These are phyloP conservation scores for Actenoides hombroni DNA, from an alignment of 2,113 vertebrate genomes.

Conservation along the genomic window DNA sequence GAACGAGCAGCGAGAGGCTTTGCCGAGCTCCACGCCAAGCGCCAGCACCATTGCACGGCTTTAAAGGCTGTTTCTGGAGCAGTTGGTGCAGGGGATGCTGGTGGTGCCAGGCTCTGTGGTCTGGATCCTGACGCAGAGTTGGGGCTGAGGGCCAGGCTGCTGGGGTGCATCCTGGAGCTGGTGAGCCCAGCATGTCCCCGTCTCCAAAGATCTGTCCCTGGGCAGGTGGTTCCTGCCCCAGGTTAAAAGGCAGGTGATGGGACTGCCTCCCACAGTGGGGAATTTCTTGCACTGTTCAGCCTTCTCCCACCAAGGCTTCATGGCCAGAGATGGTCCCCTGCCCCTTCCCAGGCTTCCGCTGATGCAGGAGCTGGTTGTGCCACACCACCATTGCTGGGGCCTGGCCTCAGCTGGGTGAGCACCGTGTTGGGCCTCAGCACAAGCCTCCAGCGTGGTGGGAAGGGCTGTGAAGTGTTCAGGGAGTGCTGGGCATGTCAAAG, in stretches of 20 bases:
- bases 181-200: fast-evolving
- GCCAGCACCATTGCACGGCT: fast-evolving
- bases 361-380: background rate
- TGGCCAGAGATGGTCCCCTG: background rate
- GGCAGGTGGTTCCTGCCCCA: background rate
- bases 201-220: background rate
- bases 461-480: background rate
- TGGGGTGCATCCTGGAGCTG: fast-evolving
- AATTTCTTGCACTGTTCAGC: background rate
- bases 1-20: background rate
- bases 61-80: background rate
- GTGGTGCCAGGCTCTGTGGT: background rate
- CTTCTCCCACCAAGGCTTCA: background rate
- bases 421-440: background rate
- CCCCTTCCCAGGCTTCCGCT: background rate
- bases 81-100: background rate
- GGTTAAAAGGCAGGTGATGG: background rate
- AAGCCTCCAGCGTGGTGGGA: background rate
- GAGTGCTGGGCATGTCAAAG: background rate
- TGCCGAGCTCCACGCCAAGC: fast-evolving
- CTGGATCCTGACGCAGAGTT: fast-evolving
- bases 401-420: background rate
- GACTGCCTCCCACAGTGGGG: background rate
- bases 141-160: background rate
- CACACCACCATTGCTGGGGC: background rate